Percentiles rank a stretch among this genome's conserved stretches.
phyloP scores from a whole-genome alignment of 2,797 vertebrate genomes.

The Halcyon smyrnensis region DNA sequence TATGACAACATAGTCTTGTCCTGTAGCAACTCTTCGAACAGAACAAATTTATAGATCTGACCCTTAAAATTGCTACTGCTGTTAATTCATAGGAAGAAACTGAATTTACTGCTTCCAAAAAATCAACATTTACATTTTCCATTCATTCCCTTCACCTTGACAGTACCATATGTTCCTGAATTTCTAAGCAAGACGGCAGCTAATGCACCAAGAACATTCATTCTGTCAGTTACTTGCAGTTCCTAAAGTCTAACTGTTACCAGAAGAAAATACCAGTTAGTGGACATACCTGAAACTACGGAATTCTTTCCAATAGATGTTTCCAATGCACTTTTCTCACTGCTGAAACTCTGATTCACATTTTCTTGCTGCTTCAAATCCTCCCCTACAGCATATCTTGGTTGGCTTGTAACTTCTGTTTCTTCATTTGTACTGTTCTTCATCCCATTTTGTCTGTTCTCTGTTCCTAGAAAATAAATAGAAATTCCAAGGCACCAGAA shows the following conservation, averaged over 20 bases:
- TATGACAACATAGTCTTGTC: not conserved
- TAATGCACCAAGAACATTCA: not conserved
- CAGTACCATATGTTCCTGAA: not conserved
- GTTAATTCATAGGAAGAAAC: not conserved
- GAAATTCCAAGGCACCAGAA: not conserved
- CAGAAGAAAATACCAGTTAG: not conserved
- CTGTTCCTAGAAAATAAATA: conserved; percentile 50
- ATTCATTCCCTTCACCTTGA: not conserved
- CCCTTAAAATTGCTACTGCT: not conserved
- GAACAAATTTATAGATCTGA: not conserved
- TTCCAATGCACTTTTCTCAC: conserved; percentile 22
- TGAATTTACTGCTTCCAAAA: not conserved
- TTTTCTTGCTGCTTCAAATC: not conserved
- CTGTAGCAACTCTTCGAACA: not conserved
- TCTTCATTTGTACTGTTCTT: not conserved
- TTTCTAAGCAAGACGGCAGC: not conserved
- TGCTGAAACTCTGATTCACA: not conserved
- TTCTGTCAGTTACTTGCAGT: not conserved
- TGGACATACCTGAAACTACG: conserved; percentile 61
- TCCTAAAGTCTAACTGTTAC: not conserved
- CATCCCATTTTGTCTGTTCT: not conserved
- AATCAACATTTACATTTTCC: not conserved
- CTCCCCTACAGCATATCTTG: not conserved
- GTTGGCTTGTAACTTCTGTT: not conserved
- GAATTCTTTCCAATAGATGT: conserved; percentile 35